Percentiles rank a stretch among this genome's conserved stretches.
These are phyloP conservation scores for Petrosia ficiformis DNA, from an alignment of 37 sponge, comb jelly and placozoan genomes.

Conservation along the genomic window DNA sequence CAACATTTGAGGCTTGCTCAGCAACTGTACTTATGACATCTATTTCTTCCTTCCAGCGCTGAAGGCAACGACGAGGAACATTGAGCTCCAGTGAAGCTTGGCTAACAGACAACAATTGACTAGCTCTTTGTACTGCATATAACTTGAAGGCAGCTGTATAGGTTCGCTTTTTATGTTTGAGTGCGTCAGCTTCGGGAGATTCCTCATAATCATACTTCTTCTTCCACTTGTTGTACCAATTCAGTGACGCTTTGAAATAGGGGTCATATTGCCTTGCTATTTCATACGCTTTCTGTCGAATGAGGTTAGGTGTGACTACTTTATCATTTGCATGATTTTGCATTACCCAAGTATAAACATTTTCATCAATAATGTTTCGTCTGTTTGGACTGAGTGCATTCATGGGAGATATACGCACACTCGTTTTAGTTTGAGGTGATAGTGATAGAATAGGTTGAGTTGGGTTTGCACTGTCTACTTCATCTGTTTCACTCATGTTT, in stretches of 20 bases:
- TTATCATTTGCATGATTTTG: constrained; percentile 58
- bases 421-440: too few species aligned
- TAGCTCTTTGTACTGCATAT: constrained; percentile 64
- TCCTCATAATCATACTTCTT: constrained; percentile 67
- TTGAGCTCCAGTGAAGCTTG: constrained; percentile 77
- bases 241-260: constrained; percentile 81
- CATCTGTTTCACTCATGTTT: too few species aligned
- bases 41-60: constrained; percentile 76
- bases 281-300: constrained; percentile 80
- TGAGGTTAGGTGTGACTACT: constrained; percentile 54
- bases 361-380: constrained; percentile 65
- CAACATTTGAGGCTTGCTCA: constrained; percentile 63
- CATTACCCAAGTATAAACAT: constrained; percentile 74
- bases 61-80: constrained; percentile 73
- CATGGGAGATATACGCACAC: too few species aligned
- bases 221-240: constrained; percentile 89
- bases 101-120: constrained; percentile 71
- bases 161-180: constrained; percentile 62
- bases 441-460: too few species aligned
- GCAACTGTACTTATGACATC: constrained; percentile 78
- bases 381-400: constrained; percentile 48
- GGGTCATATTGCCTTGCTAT: constrained; percentile 66
- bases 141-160: constrained; percentile 86
- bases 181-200: constrained; percentile 53
- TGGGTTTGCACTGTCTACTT: too few species aligned